Base-by-base conservation (phyloP, 2,888 invertebrate genomes). In the Abscondita cerata region DNA sequence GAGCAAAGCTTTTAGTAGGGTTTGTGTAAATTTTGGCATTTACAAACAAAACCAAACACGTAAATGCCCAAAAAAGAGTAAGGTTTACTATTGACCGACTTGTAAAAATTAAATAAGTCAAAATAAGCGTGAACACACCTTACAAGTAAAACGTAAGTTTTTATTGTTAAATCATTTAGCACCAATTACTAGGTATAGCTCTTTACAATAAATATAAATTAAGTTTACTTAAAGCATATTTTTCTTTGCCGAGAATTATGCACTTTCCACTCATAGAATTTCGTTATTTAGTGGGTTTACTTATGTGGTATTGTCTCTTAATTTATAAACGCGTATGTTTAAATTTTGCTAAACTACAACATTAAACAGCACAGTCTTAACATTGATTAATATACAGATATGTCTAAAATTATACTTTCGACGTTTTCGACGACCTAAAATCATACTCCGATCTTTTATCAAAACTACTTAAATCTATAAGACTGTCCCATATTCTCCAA, bases 341-440 rank as follows among this genome's bases (percentile, higher is more conserved):
- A n/a, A 54, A 31, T n/a, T 19, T 34, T 47, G 31, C 48, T 41
- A 41, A 48, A 25, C 50, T 60, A 60, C 55, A 38, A 66, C 66
- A 66, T 67, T 54, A 62, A 67, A 65, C 65, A 62, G 57, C 40
- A 62, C 62, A 68, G 68, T 68, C 68, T 68, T 68, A 25, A 68
- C 65, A 68, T 63, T 67, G 67, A 64, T 63, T 66, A 63, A 64
- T 52, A 68, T 67, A 68, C 60, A 66, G 68, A 67, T 68, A 67
- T 67, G 67, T 68, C 66, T 66, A 67, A 56, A 63, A 63, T 58
- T 59, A 59, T 38, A 52, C 52, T 52, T 59, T 46, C 52, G 16
- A 41, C 33, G 52, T 15, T 18, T 33, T 47, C 46, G 52, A 44
- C 31, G 36, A 58, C 52, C 52, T 58, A 52, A 52, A 41, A 52